Percentiles rank a stretch among this genome's conserved stretches.
Conservation (phyloP, 2,113 vertebrate genomes). For the Rostratula benghalensis region DNA sequence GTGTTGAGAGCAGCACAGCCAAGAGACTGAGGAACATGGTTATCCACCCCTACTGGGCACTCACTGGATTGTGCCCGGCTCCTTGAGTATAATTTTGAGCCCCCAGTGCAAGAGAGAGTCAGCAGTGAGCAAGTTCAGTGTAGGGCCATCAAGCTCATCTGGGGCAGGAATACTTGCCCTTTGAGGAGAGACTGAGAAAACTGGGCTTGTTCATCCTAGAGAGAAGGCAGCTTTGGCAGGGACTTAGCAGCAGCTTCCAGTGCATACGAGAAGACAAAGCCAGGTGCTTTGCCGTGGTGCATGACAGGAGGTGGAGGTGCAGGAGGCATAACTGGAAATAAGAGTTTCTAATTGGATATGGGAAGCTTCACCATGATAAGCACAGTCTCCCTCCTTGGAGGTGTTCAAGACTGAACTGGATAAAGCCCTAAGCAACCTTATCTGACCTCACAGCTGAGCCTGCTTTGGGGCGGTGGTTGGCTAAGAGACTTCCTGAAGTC, state of each 20-base stretch:
- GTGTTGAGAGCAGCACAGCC: neutral
- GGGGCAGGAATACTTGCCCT: neutral
- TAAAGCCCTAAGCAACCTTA: neutral
- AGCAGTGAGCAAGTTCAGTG: neutral
- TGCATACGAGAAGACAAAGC: neutral
- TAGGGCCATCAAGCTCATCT: neutral
- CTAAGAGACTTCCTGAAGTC: neutral
- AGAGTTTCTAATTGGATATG: neutral
- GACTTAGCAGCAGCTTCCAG: neutral
- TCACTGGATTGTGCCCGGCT: neutral
- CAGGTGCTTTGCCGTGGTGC: neutral
- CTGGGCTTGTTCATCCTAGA: neutral
- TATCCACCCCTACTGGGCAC: neutral
- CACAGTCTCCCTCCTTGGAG: neutral
- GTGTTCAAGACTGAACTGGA: neutral
- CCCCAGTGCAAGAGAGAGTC: neutral
- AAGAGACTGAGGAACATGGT: neutral
- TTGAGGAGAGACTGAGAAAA: neutral
- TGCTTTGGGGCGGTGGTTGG: neutral
- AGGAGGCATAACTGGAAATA: neutral
- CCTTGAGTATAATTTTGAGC: neutral
- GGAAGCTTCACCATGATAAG: neutral
- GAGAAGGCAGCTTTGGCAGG: neutral
- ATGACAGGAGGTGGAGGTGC: fast-evolving
- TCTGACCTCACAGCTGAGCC: neutral